These are phyloP conservation scores for Antechinus stuartii DNA, from an alignment of 2,113 vertebrate species.

Conservation along the genomic window DNA sequence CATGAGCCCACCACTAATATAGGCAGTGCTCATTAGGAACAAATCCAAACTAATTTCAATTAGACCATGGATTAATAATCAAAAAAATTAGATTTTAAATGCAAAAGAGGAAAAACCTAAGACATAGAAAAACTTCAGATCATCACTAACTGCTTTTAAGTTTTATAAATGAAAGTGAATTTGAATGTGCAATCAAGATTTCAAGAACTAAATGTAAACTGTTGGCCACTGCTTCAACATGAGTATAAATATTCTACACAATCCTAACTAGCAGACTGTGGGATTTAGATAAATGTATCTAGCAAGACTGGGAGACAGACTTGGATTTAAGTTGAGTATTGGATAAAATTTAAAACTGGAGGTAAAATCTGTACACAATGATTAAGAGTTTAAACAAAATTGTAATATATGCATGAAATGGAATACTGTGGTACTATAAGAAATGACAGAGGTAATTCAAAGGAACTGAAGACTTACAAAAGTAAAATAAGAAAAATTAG, in stretches of 20 bases:
- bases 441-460: not conserved
- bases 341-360: not conserved
- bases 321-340: not conserved
- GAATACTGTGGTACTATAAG: not conserved
- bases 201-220: constrained; percentile 7
- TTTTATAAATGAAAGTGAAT: not conserved
- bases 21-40: not conserved
- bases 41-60: constrained; percentile 44
- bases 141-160: constrained; percentile 7
- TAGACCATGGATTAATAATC: constrained; percentile 20
- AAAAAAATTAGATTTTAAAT: not conserved
- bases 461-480: not conserved
- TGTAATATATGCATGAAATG: not conserved
- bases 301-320: not conserved
- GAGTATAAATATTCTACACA: not conserved
- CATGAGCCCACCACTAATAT: constrained; percentile 34
- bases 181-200: not conserved
- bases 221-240: not conserved
- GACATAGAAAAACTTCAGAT: not conserved
- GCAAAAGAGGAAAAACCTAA: not conserved
- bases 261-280: not conserved
- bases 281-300: not conserved
- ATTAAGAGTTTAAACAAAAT: not conserved
- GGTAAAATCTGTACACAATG: not conserved
- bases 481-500: not conserved